Conservation (phyloP, 1,140 invertebrate species). For the Hycleus cichorii region DNA sequence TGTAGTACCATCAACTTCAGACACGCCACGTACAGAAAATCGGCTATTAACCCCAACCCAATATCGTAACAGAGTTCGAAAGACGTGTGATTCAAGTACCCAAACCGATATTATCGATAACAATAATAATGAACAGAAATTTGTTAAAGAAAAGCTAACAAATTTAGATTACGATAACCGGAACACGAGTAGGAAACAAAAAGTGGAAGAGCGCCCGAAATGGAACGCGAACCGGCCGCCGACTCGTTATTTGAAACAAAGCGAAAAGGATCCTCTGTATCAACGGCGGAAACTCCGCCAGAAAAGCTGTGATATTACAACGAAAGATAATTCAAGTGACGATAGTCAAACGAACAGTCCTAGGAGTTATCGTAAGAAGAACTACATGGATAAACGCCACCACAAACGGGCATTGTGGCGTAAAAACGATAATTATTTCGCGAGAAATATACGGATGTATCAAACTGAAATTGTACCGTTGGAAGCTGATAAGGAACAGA, state of each 20-base stretch:
- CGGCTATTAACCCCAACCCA: slow-evolving; percentile 55
- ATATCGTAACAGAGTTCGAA: slow-evolving; percentile 44
- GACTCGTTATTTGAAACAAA: slow-evolving; percentile 67
- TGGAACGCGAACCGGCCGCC: slow-evolving; percentile 62
- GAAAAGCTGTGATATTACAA: slow-evolving; percentile 44
- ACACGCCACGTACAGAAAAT: slow-evolving; percentile 39
- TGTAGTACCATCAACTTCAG: slow-evolving; percentile 16
- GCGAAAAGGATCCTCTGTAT: slow-evolving; percentile 68
- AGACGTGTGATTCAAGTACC: slow-evolving; percentile 55
- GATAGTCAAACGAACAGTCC: slow-evolving; percentile 50
- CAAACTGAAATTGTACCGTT: slow-evolving; percentile 39
- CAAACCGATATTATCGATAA: slow-evolving; percentile 52
- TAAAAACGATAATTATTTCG: slow-evolving; percentile 32
- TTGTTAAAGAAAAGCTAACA: slow-evolving; percentile 32
- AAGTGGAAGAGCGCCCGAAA: slow-evolving; percentile 53
- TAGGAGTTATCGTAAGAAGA: slow-evolving; percentile 31
- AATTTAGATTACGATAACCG: slow-evolving; percentile 34
- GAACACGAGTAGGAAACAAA: slow-evolving; percentile 46
- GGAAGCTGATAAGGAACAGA: slow-evolving; percentile 34
- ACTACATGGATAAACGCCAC: slow-evolving; percentile 27
- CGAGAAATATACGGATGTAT: slow-evolving; percentile 33
- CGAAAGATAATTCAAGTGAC: slow-evolving; percentile 48
- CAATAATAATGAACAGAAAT: slow-evolving; percentile 19
- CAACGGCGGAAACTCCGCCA: slow-evolving; percentile 56
- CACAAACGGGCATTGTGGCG: slow-evolving; percentile 30